phyloP scores from a whole-genome alignment of 2,888 invertebrate genomes.

The Antheraea assamensis region DNA sequence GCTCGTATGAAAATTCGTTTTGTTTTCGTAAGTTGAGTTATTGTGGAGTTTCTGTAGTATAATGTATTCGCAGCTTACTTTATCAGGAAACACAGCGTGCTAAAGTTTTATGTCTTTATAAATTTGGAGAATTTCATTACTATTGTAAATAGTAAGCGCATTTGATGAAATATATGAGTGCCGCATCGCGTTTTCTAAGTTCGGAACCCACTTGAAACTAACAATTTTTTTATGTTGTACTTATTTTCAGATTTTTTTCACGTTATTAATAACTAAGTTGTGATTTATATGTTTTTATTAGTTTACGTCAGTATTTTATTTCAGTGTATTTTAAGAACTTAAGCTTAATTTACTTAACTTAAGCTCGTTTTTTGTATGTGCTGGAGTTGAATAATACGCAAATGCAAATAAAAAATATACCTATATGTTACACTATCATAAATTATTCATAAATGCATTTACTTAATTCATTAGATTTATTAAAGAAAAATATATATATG shows the following conservation, averaged over 20 bases:
- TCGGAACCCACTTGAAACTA: neutral
- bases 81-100: neutral
- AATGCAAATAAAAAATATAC: no score
- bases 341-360: neutral
- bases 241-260: neutral
- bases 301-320: neutral
- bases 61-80: slow-evolving; percentile 34
- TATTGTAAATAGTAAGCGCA: neutral
- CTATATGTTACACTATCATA: no score
- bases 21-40: slow-evolving; percentile 51
- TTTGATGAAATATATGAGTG: neutral
- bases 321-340: neutral
- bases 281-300: neutral
- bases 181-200: neutral
- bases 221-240: neutral
- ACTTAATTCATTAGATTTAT: no score
- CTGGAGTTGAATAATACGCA: no score
- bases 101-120: slow-evolving; percentile 19
- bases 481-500: no score
- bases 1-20: slow-evolving; percentile 48
- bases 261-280: neutral
- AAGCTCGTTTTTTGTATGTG: no score
- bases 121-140: neutral
- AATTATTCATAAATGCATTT: no score
- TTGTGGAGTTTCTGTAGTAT: slow-evolving; percentile 43